Conservation (phyloP, 1,140 invertebrate genomes). For the Platyura marginata region DNA sequence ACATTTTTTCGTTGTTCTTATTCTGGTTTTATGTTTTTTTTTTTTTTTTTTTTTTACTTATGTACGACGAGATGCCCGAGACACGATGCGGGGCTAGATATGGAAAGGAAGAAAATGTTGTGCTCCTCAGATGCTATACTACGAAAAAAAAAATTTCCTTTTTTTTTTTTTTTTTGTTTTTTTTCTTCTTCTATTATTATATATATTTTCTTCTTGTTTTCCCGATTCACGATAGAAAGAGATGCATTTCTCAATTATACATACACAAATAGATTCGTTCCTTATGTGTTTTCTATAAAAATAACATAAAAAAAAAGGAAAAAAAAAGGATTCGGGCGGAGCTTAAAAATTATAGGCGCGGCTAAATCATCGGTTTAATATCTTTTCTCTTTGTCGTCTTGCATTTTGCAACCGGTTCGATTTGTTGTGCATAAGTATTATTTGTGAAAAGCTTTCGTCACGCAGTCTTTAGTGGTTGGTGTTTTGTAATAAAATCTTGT, state of each 20-base stretch:
- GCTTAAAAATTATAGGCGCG: constrained; percentile 1
- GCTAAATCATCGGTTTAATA: neutral
- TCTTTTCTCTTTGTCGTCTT: neutral
- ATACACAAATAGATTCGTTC: neutral
- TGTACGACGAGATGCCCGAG: neutral
- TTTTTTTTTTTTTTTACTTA: too few species aligned
- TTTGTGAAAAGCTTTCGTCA: neutral
- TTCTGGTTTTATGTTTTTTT: neutral
- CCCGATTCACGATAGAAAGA: neutral
- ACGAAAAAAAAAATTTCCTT: too few species aligned
- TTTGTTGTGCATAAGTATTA: neutral
- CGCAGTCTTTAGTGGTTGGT: neutral
- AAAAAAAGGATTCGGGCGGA: neutral
- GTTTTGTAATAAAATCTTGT: neutral
- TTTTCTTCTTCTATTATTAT: too few species aligned
- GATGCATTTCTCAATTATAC: neutral
- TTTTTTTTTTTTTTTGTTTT: too few species aligned
- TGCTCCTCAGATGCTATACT: too few species aligned
- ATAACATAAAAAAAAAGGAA: neutral
- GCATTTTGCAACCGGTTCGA: neutral
- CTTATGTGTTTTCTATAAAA: neutral
- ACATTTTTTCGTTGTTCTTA: neutral
- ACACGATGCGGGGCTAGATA: too few species aligned
- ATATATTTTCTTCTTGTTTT: too few species aligned
- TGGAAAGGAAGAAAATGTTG: too few species aligned